Base-by-base conservation (phyloP, 2,113 vertebrate species). In the Cinclus cinclus region DNA sequence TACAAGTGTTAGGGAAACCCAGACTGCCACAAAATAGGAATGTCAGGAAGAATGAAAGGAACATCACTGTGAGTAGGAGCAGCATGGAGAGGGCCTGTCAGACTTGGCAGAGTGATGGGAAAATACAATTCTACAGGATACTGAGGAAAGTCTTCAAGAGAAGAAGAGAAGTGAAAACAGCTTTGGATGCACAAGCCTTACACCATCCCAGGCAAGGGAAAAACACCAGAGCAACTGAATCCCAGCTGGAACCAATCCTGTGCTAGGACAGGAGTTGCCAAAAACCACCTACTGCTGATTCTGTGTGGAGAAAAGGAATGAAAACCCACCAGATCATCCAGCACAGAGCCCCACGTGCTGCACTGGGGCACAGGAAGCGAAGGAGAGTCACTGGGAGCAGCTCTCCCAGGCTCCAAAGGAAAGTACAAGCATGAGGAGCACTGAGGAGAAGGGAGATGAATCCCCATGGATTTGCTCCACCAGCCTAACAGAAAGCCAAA, bases 291-390 rank as follows among this genome's bases (percentile, higher is more conserved):
- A 0, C 0, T 9, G 19, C 4, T 21, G 47, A 15, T 49, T 71
- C 9, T 9, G 3, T 41, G 25, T 46, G 49, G 62, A 46, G 27
- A 80, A 73, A 50, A 33, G 35, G 49, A 44, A 47, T 1, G 41
- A 59, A 64, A 89, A 5, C 30, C 39, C 73, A 11, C 0, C 10
- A 21, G 84, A 39, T 30, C 24, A 18, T 24, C 42, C 50, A 67
- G 3, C 27, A 10, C 2, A 15, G n/a, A 64, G 33, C 5, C 13
- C 55, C 74, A 23, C 0, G 1, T 0, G 0, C 80, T 6, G 2
- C 0, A 0, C 19, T 18, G 0, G 13, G 59, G 60, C 70, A 37
- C 52, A 25, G 75, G 73, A 50, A 86, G 52, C 5, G 0, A 14
- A 0, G 4, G 68, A 60, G 27, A 22, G 42, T 1, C 28, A 35